Conservation (phyloP, 2,113 vertebrate species). For the Hyaena hyaena region DNA sequence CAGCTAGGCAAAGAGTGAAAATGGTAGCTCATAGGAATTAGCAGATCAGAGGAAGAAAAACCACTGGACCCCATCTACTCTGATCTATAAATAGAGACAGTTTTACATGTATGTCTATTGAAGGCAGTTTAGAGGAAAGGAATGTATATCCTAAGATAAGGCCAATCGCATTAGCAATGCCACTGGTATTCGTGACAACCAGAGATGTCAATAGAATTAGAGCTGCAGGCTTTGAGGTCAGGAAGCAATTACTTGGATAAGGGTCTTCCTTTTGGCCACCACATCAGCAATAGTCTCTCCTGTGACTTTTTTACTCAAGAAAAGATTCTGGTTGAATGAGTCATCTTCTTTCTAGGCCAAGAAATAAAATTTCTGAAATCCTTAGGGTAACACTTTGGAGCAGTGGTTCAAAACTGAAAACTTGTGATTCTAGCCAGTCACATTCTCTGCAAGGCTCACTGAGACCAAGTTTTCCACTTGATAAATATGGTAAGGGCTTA, state of each 20-base stretch:
- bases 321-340: slow-evolving; percentile 75
- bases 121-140: slow-evolving; percentile 46
- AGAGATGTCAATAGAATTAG: slow-evolving; percentile 35
- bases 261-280: slow-evolving; percentile 69
- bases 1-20: not conserved
- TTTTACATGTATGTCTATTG: not conserved
- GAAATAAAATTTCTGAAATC: slow-evolving; percentile 75
- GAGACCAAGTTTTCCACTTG: slow-evolving; percentile 57
- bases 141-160: slow-evolving; percentile 35
- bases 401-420: slow-evolving; percentile 65
- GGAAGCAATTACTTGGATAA: slow-evolving; percentile 71
- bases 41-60: slow-evolving; percentile 14
- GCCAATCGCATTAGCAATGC: slow-evolving; percentile 20
- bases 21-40: not conserved
- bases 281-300: slow-evolving; percentile 58
- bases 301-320: slow-evolving; percentile 56
- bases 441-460: slow-evolving; percentile 12
- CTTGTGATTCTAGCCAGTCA: slow-evolving; percentile 61
- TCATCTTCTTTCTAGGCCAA: slow-evolving; percentile 78
- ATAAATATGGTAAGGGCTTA: slow-evolving; percentile 57
- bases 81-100: slow-evolving; percentile 15
- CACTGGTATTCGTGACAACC: slow-evolving; percentile 44
- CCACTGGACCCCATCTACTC: not conserved
- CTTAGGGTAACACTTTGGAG: slow-evolving; percentile 72
- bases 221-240: slow-evolving; percentile 51